phyloP scores from a whole-genome alignment of 2,797 vertebrate species.

The Austrolebias charrua region DNA sequence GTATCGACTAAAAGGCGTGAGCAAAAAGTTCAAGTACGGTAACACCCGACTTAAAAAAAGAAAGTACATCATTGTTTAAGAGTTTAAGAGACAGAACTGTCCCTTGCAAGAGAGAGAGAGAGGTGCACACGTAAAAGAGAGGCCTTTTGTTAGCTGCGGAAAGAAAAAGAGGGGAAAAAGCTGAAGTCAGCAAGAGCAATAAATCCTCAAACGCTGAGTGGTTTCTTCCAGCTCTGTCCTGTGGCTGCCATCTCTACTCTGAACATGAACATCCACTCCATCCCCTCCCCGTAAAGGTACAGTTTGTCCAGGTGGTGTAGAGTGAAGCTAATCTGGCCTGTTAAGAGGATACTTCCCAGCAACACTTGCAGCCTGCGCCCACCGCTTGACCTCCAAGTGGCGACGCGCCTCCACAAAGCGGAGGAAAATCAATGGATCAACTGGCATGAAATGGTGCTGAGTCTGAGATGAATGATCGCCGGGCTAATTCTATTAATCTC shows the following conservation, averaged over 20 bases:
- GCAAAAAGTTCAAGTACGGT: conserved; percentile 66
- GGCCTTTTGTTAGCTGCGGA: conserved; percentile 58
- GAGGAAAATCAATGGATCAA: conserved; percentile 71
- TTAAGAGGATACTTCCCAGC: conserved; percentile 59
- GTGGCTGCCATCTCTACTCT: conserved; percentile 59
- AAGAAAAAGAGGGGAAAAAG: conserved; percentile 54
- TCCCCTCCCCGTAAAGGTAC: conserved; percentile 28
- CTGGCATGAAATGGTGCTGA: conserved; percentile 60
- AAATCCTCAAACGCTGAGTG: conserved; percentile 70
- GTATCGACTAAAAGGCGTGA: conserved; percentile 72
- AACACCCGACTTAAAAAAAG: conserved; percentile 53
- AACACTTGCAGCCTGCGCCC: conserved; percentile 57
- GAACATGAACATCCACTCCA: conserved; percentile 37
- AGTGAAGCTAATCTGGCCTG: conserved; percentile 48
- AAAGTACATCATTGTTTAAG: conserved; percentile 51
- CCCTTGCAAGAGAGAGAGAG: conserved; percentile 55
- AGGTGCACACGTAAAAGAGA: conserved; percentile 65
- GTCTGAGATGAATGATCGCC: conserved; percentile 72
- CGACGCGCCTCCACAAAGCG: conserved; percentile 49
- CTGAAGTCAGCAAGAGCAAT: conserved; percentile 75
- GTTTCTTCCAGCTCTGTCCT: conserved; percentile 63
- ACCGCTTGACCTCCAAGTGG: conserved; percentile 67
- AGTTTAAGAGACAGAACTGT: conserved; percentile 64
- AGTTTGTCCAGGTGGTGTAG: conserved; percentile 52
- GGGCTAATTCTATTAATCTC: conserved; percentile 70